A percentile compares a stretch with the other conserved stretches of the same genome.
phyloP scores from a whole-genome alignment of 2,797 vertebrate genomes.

The Mycteria americana region DNA sequence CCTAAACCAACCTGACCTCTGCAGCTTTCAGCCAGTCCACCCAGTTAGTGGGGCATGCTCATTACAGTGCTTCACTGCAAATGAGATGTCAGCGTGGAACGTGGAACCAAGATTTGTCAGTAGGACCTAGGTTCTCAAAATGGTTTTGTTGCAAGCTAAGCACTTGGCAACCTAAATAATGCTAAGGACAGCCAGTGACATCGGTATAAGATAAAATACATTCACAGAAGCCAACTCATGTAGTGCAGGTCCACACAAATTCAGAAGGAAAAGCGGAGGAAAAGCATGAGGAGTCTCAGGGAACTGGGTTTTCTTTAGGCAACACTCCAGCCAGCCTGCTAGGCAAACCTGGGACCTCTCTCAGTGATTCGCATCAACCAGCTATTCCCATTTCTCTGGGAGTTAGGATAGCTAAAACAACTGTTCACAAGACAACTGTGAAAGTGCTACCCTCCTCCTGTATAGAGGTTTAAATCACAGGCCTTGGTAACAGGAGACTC shows the following conservation, averaged over 20 bases:
- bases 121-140: neutral
- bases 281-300: neutral
- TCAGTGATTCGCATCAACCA: neutral
- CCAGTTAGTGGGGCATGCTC: neutral
- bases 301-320: neutral
- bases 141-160: neutral
- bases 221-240: neutral
- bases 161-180: neutral
- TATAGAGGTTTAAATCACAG: neutral
- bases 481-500: neutral
- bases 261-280: neutral
- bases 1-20: neutral
- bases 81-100: neutral
- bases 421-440: neutral
- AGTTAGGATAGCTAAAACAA: neutral
- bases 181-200: neutral
- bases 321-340: neutral
- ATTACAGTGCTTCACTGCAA: neutral
- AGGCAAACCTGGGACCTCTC: neutral
- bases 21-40: neutral
- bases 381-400: neutral
- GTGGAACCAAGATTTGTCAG: neutral
- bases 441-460: neutral
- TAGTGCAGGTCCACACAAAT: neutral
- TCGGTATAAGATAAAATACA: neutral